Percentiles rank a stretch among this genome's conserved stretches.
phyloP scores from a whole-genome alignment of 2,797 vertebrate species.

The Hephaestus fuliginosus region DNA sequence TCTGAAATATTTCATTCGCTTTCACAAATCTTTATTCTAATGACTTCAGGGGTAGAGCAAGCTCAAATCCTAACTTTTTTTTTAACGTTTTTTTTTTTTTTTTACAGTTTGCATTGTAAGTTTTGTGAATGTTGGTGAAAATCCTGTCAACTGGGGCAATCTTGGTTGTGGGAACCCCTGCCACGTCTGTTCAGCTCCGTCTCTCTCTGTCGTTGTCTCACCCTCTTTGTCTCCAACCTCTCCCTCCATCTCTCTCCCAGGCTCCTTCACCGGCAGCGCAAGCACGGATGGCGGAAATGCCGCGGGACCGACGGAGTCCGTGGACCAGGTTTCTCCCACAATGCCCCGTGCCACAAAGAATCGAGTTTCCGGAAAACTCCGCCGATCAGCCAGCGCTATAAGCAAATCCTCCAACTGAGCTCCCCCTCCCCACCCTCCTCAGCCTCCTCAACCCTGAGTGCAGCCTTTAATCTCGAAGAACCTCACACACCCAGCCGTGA shows the following conservation, averaged over 20 bases:
- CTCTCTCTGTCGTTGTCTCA: neutral
- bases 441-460: slow-evolving; percentile 3
- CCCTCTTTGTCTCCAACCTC: slow-evolving; percentile 29
- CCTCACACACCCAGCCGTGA: slow-evolving; percentile 70
- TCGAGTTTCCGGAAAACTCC: slow-evolving; percentile 86
- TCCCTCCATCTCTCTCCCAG: slow-evolving; percentile 76
- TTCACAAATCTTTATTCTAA: slow-evolving; percentile 25
- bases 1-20: slow-evolving; percentile 30
- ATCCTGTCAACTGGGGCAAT: slow-evolving; percentile 48
- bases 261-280: slow-evolving; percentile 86
- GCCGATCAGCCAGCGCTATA: slow-evolving; percentile 85
- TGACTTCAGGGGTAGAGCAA: slow-evolving; percentile 17
- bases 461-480: slow-evolving; percentile 68
- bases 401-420: slow-evolving; percentile 88
- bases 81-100: slow-evolving; percentile 6
- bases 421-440: neutral
- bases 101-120: slow-evolving; percentile 14
- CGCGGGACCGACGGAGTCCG: slow-evolving; percentile 52
- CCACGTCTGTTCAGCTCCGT: slow-evolving; percentile 26
- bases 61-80: slow-evolving; percentile 26
- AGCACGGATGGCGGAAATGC: slow-evolving; percentile 81
- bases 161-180: slow-evolving; percentile 48
- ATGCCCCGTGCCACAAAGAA: slow-evolving; percentile 84
- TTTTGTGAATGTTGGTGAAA: slow-evolving; percentile 62
- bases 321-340: slow-evolving; percentile 83